These are phyloP conservation scores for Mycteria americana DNA, from an alignment of 2,797 vertebrate genomes.

Conservation along the genomic window DNA sequence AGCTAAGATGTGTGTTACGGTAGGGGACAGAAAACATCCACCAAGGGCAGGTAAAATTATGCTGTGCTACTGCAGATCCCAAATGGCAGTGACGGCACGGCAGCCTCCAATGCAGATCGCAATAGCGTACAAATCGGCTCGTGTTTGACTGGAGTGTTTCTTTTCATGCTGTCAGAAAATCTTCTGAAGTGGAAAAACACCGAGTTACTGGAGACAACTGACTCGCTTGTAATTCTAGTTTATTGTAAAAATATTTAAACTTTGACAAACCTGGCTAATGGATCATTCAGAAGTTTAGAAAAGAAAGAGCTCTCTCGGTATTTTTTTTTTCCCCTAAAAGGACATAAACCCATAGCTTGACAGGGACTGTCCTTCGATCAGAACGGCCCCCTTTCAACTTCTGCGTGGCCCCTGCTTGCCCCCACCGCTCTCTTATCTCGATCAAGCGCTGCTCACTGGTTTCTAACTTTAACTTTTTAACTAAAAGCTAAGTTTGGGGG, in stretches of 20 bases:
- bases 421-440: neutral
- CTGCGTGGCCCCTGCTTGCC: neutral
- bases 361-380: neutral
- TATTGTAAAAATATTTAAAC: conserved; percentile 3
- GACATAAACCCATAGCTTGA: neutral
- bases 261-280: neutral
- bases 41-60: neutral
- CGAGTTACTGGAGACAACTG: neutral
- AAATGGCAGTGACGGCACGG: neutral
- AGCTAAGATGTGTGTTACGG: neutral
- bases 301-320: neutral
- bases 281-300: neutral
- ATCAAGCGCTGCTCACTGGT: neutral
- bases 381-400: neutral
- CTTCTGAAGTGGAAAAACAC: neutral
- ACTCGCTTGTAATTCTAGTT: neutral
- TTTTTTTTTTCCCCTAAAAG: neutral
- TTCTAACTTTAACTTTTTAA: neutral
- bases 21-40: neutral
- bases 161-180: neutral
- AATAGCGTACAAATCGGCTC: neutral
- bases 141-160: neutral
- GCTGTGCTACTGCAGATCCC: neutral
- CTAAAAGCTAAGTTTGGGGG: neutral
- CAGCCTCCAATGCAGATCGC: fast-evolving